These are phyloP conservation scores for Gryllus bimaculatus DNA, from an alignment of 1,140 invertebrate species.

Conservation along the genomic window DNA sequence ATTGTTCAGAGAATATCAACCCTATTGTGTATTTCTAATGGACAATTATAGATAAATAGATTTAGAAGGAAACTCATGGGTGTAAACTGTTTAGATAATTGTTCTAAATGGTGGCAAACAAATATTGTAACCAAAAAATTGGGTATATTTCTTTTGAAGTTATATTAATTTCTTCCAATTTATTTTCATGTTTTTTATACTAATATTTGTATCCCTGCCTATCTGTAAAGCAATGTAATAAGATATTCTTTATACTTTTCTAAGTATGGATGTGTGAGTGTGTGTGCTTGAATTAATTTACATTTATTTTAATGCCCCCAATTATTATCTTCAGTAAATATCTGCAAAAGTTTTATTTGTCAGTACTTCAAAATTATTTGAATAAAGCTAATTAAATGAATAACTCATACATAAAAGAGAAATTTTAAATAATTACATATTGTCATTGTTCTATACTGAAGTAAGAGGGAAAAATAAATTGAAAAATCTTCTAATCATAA, in stretches of 20 bases:
- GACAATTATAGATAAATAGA: too few species aligned
- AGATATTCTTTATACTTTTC: background rate
- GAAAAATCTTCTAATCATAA: background rate
- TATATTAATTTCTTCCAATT: too few species aligned
- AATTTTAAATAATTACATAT: background rate
- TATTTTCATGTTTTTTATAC: too few species aligned
- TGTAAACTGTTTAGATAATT: too few species aligned
- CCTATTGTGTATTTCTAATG: too few species aligned
- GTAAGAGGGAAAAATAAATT: background rate
- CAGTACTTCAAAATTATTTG: background rate
- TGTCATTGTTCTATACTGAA: background rate
- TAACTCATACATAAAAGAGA: background rate
- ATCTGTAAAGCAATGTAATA: background rate
- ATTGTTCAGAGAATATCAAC: too few species aligned
- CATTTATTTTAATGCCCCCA: background rate
- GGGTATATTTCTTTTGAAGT: too few species aligned
- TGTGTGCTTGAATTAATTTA: background rate
- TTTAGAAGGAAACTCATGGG: too few species aligned
- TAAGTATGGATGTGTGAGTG: background rate
- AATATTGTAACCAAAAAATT: too few species aligned
- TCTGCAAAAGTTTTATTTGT: background rate
- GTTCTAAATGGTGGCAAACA: too few species aligned
- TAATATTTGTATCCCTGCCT: too few species aligned
- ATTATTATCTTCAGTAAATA: background rate
- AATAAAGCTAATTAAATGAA: background rate